Evolutionary conservation across 2,113 vertebrate species (phyloP), one percentile per base, ranked within the genome.

Genomic region (Pygoscelis antarcticus): DNA sequence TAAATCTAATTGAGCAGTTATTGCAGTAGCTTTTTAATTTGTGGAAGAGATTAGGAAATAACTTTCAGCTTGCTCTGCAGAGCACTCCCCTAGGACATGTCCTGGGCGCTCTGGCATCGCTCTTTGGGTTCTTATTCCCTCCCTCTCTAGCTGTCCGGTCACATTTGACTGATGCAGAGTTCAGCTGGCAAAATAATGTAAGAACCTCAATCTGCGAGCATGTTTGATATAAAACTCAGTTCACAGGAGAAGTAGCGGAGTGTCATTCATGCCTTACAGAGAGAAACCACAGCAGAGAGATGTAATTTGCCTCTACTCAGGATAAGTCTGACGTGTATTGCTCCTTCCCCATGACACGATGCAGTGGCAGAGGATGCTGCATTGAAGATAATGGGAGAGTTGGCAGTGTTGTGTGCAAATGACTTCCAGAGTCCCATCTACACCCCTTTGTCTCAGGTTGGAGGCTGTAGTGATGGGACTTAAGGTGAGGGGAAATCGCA

Each of bases 21-120:
- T 92, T 96, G 97, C 97, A 96, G 95, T 92, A 96, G 95, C 94
- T 93, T 97, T 97, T 97, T 96, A 96, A 97, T 97, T 98, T 98
- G 94, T 96, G 83, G 96, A 96, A 95, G 94, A 96, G 91, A 96
- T 97, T 97, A 97, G 96, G 96, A 98, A 97, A 97, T 96, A 96
- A 95, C 96, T 96, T 95, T 81, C 78, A 95, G 95, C 95, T 94
- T 95, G 97, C 95, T 96, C 69, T 97, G 93, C 95, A 89, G 95
- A 95, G 88, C 83, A 69, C 64, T 89, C 94, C 95, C 95, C 57
- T 83, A 93, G 86, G 96, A 92, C 81, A 4, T 81, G 95, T 87
- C 81, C 83, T 92, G 87, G 87, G 74, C 38, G 18, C 93, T 89
- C 77, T 95, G 92, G 93, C 92, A 92, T 89, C 6, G 13, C 89